phyloP scores from a whole-genome alignment of 2,888 invertebrate species.

The Nebria brevicollis region DNA sequence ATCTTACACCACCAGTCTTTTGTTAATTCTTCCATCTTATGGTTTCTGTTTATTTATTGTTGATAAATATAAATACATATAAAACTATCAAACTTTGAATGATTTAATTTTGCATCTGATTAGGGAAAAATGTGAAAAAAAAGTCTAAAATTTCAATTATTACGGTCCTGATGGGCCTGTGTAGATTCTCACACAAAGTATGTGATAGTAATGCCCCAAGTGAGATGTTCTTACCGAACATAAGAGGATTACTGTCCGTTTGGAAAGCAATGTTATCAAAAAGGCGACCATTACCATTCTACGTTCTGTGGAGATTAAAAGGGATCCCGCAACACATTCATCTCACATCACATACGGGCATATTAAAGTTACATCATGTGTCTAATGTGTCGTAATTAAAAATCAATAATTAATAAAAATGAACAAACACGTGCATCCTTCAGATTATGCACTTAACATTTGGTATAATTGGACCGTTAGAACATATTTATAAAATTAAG shows the following conservation, averaged over 20 bases:
- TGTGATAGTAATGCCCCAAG: constrained; percentile 9
- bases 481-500: neutral
- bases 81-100: too few species aligned
- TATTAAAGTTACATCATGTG: neutral
- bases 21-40: too few species aligned
- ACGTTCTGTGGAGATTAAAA: neutral
- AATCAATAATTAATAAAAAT: neutral
- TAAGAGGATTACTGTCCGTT: constrained; percentile 16
- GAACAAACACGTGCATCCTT: neutral
- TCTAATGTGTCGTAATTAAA: constrained; percentile 1
- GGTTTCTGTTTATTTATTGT: too few species aligned
- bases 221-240: constrained; percentile 9
- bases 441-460: neutral
- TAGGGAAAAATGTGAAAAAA: neutral
- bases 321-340: neutral
- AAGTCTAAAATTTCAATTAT: neutral
- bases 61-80: too few species aligned
- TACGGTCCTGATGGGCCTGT: neutral
- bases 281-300: neutral
- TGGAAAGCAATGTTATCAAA: neutral
- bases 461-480: neutral
- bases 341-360: neutral
- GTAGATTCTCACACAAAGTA: neutral
- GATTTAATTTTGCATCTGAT: too few species aligned
- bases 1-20: too few species aligned